Evolutionary conservation across 1,140 invertebrate species (phyloP).

Genomic region (Cylas formicarius): DNA sequence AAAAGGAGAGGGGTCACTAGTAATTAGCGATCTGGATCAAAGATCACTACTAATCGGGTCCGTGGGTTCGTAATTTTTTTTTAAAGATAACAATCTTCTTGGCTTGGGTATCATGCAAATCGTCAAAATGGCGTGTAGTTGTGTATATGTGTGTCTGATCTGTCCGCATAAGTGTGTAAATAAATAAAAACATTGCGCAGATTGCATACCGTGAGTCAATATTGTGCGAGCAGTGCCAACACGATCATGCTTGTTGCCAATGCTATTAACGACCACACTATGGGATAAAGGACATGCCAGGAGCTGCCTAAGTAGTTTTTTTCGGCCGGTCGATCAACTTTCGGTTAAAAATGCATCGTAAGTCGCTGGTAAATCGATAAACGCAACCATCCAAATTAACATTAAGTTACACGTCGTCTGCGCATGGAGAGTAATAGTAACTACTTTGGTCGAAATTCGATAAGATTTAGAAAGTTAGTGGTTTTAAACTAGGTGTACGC

Average conservation of each 20-base stretch:
- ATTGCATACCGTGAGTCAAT: constrained; percentile 40
- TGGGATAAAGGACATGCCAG: constrained; percentile 40
- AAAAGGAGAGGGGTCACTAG: too few species aligned
- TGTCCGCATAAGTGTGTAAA: constrained; percentile 11
- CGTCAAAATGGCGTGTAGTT: too few species aligned
- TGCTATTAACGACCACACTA: constrained; percentile 40
- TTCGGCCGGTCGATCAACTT: constrained; percentile 30
- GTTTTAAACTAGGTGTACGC: constrained; percentile 8
- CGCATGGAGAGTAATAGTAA: too few species aligned
- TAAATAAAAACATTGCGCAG: constrained; percentile 17
- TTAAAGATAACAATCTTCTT: too few species aligned
- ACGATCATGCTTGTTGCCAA: constrained; percentile 43
- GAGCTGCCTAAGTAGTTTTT: constrained; percentile 34
- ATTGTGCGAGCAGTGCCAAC: constrained; percentile 42
- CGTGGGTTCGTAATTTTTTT: too few species aligned
- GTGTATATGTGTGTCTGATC: too few species aligned
- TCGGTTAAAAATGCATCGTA: constrained; percentile 8
- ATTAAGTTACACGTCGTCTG: constrained; percentile 26
- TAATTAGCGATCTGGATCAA: too few species aligned
- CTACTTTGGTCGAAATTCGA: too few species aligned
- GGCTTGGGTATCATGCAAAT: too few species aligned
- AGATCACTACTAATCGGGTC: too few species aligned
- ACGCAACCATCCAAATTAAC: constrained; percentile 29
- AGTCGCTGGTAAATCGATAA: not conserved
- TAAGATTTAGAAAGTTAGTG: too few species aligned